Conservation (phyloP, 2,797 vertebrate genomes). For the Centropyge bicolor region DNA sequence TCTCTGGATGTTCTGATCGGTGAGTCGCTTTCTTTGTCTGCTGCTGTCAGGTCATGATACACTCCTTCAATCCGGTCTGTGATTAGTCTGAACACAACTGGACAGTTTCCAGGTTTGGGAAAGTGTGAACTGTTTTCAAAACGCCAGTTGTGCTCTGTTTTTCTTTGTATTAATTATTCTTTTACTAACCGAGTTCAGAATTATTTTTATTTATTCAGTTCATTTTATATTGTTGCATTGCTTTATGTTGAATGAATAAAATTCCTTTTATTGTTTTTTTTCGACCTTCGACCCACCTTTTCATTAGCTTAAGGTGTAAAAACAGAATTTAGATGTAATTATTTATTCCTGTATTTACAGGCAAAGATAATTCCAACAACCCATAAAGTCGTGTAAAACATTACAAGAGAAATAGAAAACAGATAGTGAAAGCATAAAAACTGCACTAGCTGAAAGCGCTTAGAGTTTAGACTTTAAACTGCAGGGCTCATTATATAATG, state of each 20-base stretch:
- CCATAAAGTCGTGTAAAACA: no score
- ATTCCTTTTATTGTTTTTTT: no score
- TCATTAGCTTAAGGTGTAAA: no score
- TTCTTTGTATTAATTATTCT: not conserved
- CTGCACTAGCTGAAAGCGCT: no score
- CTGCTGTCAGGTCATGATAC: no score
- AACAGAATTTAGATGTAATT: no score
- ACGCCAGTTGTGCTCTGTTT: not conserved
- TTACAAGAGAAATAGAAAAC: no score
- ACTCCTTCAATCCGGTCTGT: not conserved
- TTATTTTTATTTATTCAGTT: not conserved
- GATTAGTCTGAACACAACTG: not conserved
- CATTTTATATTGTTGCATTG: no score
- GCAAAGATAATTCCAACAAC: not conserved
- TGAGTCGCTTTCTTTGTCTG: constrained; percentile 76
- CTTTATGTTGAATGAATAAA: no score
- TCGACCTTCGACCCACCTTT: no score
- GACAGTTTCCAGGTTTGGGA: not conserved
- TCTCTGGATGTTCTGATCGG: constrained; percentile 86
- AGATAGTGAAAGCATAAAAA: no score
- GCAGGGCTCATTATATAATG: not conserved
- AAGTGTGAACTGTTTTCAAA: not conserved
- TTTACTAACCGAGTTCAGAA: not conserved
- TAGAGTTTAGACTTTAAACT: not conserved
- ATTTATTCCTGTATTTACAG: not conserved